Evolutionary conservation across 53 echinoderm and acorn worm genomes (phyloP).

Genomic region (Zoroaster sp.): DNA sequence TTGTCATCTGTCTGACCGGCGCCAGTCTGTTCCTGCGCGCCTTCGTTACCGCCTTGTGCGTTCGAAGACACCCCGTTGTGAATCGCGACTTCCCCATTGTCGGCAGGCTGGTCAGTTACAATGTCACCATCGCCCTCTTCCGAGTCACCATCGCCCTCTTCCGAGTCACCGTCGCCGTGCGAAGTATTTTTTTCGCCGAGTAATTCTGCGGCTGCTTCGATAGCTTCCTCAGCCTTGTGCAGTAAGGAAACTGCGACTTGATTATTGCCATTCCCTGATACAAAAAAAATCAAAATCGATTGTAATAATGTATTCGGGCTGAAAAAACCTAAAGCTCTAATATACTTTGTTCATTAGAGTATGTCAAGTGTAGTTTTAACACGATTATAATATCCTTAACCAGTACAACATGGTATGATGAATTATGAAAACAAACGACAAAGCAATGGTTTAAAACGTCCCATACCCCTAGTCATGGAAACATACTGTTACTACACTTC

Average conservation of each 20-base stretch:
- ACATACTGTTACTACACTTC: no score
- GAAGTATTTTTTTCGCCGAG: background rate
- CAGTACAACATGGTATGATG: no score
- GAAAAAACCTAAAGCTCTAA: no score
- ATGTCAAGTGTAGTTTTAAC: no score
- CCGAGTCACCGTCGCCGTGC: background rate
- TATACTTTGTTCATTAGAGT: no score
- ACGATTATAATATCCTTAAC: no score
- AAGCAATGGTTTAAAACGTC: no score
- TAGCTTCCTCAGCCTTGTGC: background rate
- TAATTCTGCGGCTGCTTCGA: background rate
- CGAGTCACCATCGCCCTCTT: background rate
- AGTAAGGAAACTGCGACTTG: background rate
- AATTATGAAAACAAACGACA: no score
- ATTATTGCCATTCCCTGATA: no score
- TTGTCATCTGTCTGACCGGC: background rate
- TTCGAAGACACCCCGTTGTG: background rate
- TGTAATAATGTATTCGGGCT: no score
- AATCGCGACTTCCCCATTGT: background rate
- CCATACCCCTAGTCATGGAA: no score
- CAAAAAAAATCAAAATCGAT: no score
- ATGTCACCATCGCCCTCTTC: background rate
- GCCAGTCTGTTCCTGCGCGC: background rate
- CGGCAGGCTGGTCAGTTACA: background rate
- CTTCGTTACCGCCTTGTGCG: background rate